Evolutionary conservation across 2,113 vertebrate species (phyloP).

Genomic region (Tenrec ecaudatus): DNA sequence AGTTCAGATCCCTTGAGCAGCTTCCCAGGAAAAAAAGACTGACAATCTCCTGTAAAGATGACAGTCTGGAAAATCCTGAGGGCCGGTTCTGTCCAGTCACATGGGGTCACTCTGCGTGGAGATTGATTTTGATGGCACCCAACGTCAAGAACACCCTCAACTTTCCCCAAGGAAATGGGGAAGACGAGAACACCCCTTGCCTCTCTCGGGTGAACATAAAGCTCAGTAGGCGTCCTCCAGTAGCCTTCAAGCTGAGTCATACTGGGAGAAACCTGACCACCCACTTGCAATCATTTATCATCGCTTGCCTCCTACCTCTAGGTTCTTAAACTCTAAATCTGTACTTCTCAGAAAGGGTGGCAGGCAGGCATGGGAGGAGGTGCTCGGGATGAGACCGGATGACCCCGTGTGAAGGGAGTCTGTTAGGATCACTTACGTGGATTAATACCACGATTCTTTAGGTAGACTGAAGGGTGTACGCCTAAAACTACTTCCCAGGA

Average conservation of each 20-base stretch:
- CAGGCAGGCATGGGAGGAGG: no score
- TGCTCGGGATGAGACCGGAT: rapidly evolving
- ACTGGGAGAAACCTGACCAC: not conserved
- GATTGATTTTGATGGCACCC: not conserved
- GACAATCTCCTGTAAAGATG: not conserved
- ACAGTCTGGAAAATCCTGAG: not conserved
- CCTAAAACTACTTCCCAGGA: no score
- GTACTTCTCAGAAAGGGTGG: not conserved
- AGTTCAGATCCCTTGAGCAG: not conserved
- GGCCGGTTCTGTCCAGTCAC: not conserved
- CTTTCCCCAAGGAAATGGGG: not conserved
- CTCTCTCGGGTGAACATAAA: not conserved
- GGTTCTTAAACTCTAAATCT: not conserved
- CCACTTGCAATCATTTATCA: not conserved
- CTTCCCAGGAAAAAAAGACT: not conserved
- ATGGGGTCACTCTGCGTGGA: not conserved
- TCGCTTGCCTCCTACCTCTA: not conserved
- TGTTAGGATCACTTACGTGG: not conserved
- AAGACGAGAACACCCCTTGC: not conserved
- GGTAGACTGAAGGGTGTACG: not conserved
- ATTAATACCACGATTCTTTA: not conserved
- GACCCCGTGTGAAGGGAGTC: not conserved
- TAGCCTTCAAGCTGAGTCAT: not conserved
- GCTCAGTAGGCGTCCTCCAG: not conserved
- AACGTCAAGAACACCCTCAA: not conserved